phyloP scores from a whole-genome alignment of 2,888 invertebrate genomes.

The Cryptosula pallasiana region DNA sequence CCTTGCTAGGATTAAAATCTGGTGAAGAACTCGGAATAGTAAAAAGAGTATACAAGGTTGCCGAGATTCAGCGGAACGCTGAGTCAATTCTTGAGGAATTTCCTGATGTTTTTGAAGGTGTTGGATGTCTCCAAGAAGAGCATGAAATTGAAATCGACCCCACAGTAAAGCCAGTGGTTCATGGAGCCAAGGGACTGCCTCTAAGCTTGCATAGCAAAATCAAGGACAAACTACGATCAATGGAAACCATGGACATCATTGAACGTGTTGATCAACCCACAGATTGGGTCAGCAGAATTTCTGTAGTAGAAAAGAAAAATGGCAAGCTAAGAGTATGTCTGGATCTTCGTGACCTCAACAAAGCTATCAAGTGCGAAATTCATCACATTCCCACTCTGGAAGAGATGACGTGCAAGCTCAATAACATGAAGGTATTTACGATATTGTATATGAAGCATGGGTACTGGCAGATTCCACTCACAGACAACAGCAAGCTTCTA shows the following conservation, averaged over 20 bases:
- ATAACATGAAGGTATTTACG: not conserved
- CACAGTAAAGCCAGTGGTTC: not conserved
- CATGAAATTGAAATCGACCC: not conserved
- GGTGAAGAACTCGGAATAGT: not conserved
- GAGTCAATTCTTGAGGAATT: not conserved
- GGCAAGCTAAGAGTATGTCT: no score
- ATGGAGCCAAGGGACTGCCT: no score
- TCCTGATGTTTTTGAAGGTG: not conserved
- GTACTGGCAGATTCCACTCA: not conserved
- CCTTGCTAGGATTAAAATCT: not conserved
- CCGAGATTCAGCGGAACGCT: not conserved
- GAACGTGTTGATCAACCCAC: not conserved
- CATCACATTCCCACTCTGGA: not conserved
- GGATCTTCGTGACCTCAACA: no score
- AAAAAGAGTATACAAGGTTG: not conserved
- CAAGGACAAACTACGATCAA: no score
- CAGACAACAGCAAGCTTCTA: not conserved
- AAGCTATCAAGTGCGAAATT: no score
- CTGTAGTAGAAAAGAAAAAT: not conserved
- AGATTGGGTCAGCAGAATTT: not conserved
- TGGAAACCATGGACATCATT: not conserved
- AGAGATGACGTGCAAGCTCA: not conserved
- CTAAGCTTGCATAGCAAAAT: no score
- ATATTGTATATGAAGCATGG: not conserved
- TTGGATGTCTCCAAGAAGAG: not conserved